Base-by-base conservation (phyloP, 1,140 invertebrate genomes). In the Drosophila triauraria region DNA sequence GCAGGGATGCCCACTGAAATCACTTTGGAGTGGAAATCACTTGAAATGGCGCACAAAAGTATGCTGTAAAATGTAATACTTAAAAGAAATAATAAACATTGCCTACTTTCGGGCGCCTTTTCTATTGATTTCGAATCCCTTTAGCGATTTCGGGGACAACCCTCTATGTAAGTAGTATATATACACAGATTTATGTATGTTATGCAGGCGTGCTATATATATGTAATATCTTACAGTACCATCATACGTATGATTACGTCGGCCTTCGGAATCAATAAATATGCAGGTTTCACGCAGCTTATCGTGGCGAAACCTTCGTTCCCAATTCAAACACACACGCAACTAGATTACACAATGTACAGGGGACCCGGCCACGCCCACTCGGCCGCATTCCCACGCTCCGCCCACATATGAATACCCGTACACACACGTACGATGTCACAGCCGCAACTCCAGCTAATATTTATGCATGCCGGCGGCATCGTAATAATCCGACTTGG, bases 341-440 rank as follows among this genome's bases (percentile, higher is more conserved):
- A 81, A 85, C 64, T 90, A 90, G 80, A 91, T 91, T 90, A 90
- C 86, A 90, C 68, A 90, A 86, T 90, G 54, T 90, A 90, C 85
- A 90, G 56, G 70, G 75, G 65, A 65, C 65, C 51, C 61, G 84
- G 53, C 58, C 85, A 88, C 67, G 63, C 82, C 82, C 63, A 69
- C 50, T 27, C 12, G 50, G 27, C 60, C 47, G 46, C 61, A 75
- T 50, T 77, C 67, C 61, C 67, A 80, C 79, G 67, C 58, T 80
- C 63, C 63, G 59, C 59, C 57, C 57, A 57, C 51, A 71, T 43
- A 6, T 48, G 51, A 44, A 54, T n/a, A 17, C 63, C 46, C 32
- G n/a, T n/a, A 72, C 17, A 23, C 12, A 23, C 15, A 42, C 25
- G 25, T 27, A 15, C 7, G 27, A 30, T 30, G 27, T 30, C 27